Percentiles rank a stretch among this genome's conserved stretches.
Conservation (phyloP, 1,140 invertebrate genomes). For the Bicyclus anynana region DNA sequence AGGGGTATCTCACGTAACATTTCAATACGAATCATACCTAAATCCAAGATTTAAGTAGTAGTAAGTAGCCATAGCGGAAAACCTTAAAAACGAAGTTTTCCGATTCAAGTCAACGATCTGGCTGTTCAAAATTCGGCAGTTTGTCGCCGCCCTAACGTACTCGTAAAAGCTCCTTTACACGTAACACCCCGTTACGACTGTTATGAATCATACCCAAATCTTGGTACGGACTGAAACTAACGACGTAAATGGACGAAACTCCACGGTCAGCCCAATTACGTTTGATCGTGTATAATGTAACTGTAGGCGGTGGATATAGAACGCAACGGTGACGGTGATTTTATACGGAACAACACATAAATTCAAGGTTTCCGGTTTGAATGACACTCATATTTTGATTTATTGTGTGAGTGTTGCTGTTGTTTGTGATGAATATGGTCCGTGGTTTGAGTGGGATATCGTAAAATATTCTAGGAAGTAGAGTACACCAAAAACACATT, state of each 20-base stretch:
- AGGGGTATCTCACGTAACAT: too few species aligned
- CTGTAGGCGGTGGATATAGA: neutral
- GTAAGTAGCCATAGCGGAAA: too few species aligned
- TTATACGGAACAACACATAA: neutral
- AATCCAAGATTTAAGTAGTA: too few species aligned
- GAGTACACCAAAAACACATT: too few species aligned
- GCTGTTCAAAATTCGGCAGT: neutral
- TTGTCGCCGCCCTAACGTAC: neutral
- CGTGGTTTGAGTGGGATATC: too few species aligned
- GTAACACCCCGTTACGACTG: too few species aligned
- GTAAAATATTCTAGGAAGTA: too few species aligned
- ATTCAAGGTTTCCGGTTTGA: neutral
- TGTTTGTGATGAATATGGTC: too few species aligned
- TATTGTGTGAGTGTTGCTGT: too few species aligned
- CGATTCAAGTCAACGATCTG: too few species aligned
- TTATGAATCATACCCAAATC: neutral
- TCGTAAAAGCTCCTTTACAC: conserved; percentile 11
- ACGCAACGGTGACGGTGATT: neutral
- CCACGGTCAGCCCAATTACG: neutral
- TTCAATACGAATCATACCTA: too few species aligned
- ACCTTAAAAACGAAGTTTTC: too few species aligned
- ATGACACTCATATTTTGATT: neutral
- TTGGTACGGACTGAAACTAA: neutral
- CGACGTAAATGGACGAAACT: neutral
- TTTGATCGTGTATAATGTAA: neutral